These are phyloP conservation scores for Meda fulgida DNA, from an alignment of 2,797 vertebrate genomes.

Conservation along the genomic window DNA sequence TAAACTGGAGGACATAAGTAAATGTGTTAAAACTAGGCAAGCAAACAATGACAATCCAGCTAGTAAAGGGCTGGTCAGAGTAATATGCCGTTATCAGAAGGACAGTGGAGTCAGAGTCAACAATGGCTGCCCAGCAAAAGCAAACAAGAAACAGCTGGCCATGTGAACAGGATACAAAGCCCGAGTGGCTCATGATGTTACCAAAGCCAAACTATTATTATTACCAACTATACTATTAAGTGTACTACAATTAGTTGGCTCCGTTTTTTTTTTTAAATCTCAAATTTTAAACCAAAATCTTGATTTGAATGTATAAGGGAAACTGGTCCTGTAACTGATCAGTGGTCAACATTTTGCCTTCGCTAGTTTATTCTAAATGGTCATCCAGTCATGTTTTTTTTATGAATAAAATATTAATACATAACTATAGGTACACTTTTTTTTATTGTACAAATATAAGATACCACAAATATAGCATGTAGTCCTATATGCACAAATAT, in stretches of 20 bases:
- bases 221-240: neutral
- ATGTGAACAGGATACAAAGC: slow-evolving; percentile 57
- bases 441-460: no score
- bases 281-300: neutral
- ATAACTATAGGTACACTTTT: neutral
- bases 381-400: neutral
- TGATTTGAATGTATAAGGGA: neutral
- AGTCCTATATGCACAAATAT: neutral
- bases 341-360: neutral
- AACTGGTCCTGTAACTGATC: neutral
- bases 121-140: slow-evolving; percentile 63
- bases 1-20: slow-evolving; percentile 48
- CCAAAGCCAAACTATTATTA: slow-evolving; percentile 2
- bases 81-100: slow-evolving; percentile 52
- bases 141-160: slow-evolving; percentile 77
- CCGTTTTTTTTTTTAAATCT: neutral
- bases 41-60: neutral
- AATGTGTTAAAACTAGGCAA: slow-evolving; percentile 7
- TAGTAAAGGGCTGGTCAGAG: neutral
- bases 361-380: neutral
- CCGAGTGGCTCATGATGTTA: slow-evolving; percentile 29
- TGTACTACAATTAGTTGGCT: neutral
- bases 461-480: neutral
- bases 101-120: slow-evolving; percentile 52
- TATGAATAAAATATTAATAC: neutral